Conservation (phyloP, 2,797 vertebrate genomes). For the Eupleurogrammus muticus region DNA sequence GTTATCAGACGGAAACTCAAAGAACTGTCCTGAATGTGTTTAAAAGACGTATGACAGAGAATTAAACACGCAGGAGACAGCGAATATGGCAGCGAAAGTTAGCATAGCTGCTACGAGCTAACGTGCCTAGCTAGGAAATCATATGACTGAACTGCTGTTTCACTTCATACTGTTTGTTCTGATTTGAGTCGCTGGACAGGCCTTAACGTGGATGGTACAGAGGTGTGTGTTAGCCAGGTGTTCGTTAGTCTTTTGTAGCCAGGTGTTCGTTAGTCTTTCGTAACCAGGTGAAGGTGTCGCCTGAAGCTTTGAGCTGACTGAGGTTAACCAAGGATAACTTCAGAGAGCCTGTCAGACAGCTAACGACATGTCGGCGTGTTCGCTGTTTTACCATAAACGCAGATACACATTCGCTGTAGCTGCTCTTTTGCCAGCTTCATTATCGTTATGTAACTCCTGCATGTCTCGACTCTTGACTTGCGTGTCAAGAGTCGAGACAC, state of each 20-base stretch:
- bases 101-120: not conserved
- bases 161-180: accelerated
- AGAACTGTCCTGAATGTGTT: accelerated
- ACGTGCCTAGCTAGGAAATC: not conserved
- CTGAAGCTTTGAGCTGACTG: not conserved
- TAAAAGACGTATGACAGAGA: not conserved
- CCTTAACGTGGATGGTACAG: accelerated
- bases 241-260: too few species aligned
- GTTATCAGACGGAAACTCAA: too few species aligned
- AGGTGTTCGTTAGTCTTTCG: too few species aligned
- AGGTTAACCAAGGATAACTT: constrained; percentile 20
- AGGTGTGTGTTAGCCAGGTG: not conserved
- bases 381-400: too few species aligned
- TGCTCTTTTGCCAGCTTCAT: too few species aligned
- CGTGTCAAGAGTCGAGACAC: too few species aligned
- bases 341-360: too few species aligned
- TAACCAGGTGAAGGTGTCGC: not conserved
- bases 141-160: not conserved
- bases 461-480: not conserved
- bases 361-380: not conserved
- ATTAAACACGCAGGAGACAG: not conserved
- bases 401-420: not conserved
- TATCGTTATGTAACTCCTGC: too few species aligned
- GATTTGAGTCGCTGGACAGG: accelerated
- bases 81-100: not conserved